Conservation (phyloP, 1,140 invertebrate genomes). For the Achatina immaculata region DNA sequence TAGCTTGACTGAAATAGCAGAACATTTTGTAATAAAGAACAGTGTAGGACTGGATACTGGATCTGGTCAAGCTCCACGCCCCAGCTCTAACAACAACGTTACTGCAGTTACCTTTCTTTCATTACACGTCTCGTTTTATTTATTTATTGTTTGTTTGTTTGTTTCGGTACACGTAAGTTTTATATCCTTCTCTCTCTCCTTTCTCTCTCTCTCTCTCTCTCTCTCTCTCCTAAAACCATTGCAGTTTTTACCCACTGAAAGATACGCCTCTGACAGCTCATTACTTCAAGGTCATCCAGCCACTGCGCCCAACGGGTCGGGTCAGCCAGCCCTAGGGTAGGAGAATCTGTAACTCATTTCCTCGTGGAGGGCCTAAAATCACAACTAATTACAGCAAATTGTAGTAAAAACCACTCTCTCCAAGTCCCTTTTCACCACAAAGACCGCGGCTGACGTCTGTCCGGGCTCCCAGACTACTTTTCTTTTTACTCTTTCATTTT, state of each 20-base stretch:
- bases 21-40: too few relatives aligned
- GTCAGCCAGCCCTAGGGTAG: neutral
- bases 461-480: neutral
- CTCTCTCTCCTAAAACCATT: too few relatives aligned
- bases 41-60: too few relatives aligned
- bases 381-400: slow-evolving; percentile 13
- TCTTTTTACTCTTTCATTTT: neutral
- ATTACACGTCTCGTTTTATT: too few relatives aligned
- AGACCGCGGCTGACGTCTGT: neutral
- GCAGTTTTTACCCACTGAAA: neutral
- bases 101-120: too few relatives aligned
- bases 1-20: too few relatives aligned
- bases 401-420: slow-evolving; percentile 4
- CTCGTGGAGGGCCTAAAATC: slow-evolving; percentile 11
- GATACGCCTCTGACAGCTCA: neutral
- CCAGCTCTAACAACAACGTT: too few relatives aligned
- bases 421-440: neutral
- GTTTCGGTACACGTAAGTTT: too few relatives aligned
- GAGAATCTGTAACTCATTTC: slow-evolving; percentile 9
- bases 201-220: too few relatives aligned
- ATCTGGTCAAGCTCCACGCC: too few relatives aligned
- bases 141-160: too few relatives aligned
- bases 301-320: neutral
- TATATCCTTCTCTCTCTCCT: too few relatives aligned
- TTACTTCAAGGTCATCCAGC: slow-evolving; percentile 1